Evolutionary conservation across 1,140 invertebrate species (phyloP).

Genomic region (Drosophila mauritiana): DNA sequence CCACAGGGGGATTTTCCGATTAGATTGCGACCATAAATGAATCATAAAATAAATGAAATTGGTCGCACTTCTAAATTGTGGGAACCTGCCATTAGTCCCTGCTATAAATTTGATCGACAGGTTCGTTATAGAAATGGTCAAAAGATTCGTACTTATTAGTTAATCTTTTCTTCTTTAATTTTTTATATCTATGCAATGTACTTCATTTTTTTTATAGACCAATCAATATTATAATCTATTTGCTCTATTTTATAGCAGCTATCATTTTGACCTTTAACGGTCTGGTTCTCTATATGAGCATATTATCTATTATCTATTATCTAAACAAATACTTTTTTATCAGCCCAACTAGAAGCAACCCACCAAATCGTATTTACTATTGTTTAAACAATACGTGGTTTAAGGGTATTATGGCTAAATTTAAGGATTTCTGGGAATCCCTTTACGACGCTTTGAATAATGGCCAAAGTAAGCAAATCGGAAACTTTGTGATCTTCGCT

Average conservation of each 20-base stretch:
- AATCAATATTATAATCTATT: not conserved
- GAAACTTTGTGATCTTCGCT: constrained; percentile 25
- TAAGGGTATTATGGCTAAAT: constrained; percentile 2
- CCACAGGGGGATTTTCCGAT: constrained; percentile 14
- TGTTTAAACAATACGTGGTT: not conserved
- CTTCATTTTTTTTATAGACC: not conserved
- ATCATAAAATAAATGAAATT: constrained; percentile 10
- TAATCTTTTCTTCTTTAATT: not conserved
- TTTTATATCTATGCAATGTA: no score
- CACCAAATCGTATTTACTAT: not conserved
- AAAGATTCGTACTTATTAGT: not conserved
- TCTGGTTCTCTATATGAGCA: not conserved
- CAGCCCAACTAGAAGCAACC: constrained; percentile 7
- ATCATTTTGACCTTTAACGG: not conserved
- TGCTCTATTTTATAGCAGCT: not conserved
- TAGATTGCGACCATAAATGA: constrained; percentile 19
- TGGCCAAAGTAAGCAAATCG: constrained; percentile 21
- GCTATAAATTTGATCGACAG: constrained; percentile 2
- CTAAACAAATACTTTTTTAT: constrained; percentile 4
- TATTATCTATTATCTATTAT: not conserved
- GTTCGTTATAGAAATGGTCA: not conserved
- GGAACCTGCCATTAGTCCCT: constrained; percentile 1
- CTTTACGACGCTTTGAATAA: not conserved
- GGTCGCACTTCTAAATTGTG: constrained; percentile 10
- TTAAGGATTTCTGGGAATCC: constrained; percentile 25